These are phyloP conservation scores for Brienomyrus brachyistius DNA, from an alignment of 2,113 vertebrate genomes.

Conservation along the genomic window DNA sequence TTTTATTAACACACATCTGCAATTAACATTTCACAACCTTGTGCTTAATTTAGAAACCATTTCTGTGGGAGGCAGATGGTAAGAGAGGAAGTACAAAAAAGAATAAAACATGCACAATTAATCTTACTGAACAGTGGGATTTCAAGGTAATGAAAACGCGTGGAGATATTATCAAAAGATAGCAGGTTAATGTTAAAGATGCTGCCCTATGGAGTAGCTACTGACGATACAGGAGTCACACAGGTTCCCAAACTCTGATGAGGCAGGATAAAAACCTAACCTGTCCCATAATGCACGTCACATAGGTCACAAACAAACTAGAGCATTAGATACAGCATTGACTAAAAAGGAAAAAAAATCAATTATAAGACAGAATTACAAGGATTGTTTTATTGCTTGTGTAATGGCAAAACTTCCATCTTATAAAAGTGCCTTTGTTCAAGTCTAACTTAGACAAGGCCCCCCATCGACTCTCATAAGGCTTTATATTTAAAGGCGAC, in stretches of 20 bases:
- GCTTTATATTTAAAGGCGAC: background rate
- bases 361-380: constrained; percentile 38
- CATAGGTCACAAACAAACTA: constrained; percentile 8
- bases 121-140: constrained; percentile 30
- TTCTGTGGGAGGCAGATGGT: constrained; percentile 52
- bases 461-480: background rate
- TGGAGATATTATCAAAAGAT: constrained; percentile 28
- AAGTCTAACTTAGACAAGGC: background rate
- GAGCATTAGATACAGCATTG: constrained; percentile 5
- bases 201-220: background rate
- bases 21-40: constrained; percentile 70
- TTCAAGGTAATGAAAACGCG: constrained; percentile 32
- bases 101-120: constrained; percentile 21
- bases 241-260: background rate
- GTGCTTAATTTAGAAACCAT: constrained; percentile 71
- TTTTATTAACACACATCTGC: constrained; percentile 81
- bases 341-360: constrained; percentile 30
- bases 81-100: background rate
- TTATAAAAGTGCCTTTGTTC: constrained; percentile 13
- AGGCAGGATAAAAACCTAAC: background rate
- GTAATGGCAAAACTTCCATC: background rate
- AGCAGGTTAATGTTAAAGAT: constrained; percentile 45
- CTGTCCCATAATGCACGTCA: constrained; percentile 9
- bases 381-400: constrained; percentile 43
- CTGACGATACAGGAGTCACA: background rate